phyloP scores from a whole-genome alignment of 2,797 vertebrate genomes.

The Chelidonichthys spinosus region DNA sequence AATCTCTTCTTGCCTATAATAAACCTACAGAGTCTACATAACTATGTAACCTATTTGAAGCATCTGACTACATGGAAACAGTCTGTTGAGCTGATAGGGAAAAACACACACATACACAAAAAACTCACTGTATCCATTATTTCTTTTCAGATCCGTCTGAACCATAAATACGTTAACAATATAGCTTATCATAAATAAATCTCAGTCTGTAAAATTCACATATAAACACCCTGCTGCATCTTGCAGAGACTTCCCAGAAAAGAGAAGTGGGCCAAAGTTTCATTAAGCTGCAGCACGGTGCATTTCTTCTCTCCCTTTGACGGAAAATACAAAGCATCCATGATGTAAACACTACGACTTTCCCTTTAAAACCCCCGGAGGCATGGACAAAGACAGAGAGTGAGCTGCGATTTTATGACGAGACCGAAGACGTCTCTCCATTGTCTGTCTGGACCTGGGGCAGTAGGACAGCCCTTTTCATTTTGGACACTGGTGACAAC shows the following conservation, averaged over 20 bases:
- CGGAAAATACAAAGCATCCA: constrained; percentile 57
- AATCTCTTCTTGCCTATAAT: constrained; percentile 49
- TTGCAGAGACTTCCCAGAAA: constrained; percentile 49
- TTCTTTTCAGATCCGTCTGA: constrained; percentile 58
- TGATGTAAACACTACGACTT: constrained; percentile 66
- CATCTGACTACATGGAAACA: constrained; percentile 48
- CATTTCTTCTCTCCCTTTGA: constrained; percentile 46
- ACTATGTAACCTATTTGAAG: constrained; percentile 42
- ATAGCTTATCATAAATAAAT: constrained; percentile 80
- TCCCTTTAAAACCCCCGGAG: constrained; percentile 65
- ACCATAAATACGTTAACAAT: constrained; percentile 80
- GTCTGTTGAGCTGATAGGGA: constrained; percentile 46
- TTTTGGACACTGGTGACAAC: constrained; percentile 47
- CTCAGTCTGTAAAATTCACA: constrained; percentile 78
- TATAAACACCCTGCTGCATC: constrained; percentile 74
- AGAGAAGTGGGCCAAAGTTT: constrained; percentile 47
- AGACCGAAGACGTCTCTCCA: constrained; percentile 42
- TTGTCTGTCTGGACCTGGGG: constrained; percentile 57
- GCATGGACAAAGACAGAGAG: constrained; percentile 42
- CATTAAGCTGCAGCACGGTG: constrained; percentile 1
- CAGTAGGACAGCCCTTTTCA: constrained; percentile 72
- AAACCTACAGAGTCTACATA: constrained; percentile 30
- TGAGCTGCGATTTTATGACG: constrained; percentile 16
- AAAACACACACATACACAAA: constrained; percentile 44
- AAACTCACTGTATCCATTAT: constrained; percentile 46